Percentiles rank a stretch among this genome's conserved stretches.
Conservation (phyloP, 2,797 vertebrate genomes). For the Trichosurus vulpecula region DNA sequence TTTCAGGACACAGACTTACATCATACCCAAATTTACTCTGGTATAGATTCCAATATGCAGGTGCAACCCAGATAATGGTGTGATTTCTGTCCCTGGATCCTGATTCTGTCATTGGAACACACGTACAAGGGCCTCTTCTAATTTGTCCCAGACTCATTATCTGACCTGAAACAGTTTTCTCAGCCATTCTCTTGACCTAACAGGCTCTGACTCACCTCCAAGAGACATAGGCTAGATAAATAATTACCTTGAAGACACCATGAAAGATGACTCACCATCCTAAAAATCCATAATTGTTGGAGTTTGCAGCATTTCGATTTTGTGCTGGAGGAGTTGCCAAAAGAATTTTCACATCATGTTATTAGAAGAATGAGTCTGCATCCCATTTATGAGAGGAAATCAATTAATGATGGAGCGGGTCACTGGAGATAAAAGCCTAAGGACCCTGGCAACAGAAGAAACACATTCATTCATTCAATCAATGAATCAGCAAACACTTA, state of each 20-base stretch:
- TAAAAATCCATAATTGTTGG: constrained; percentile 81
- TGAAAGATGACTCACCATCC: constrained; percentile 78
- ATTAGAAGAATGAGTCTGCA: constrained; percentile 65
- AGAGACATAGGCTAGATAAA: constrained; percentile 74
- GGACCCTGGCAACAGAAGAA: not conserved
- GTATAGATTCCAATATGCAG: constrained; percentile 17
- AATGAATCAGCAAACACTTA: not conserved
- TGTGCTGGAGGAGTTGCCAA: constrained; percentile 77
- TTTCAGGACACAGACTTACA: constrained; percentile 21
- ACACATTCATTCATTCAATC: not conserved
- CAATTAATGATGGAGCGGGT: constrained; percentile 59
- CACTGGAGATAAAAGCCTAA: constrained; percentile 59
- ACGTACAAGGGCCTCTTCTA: constrained; percentile 50
- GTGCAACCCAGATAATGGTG: not conserved
- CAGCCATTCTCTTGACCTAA: constrained; percentile 68
- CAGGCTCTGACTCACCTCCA: constrained; percentile 71
- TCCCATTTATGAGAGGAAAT: constrained; percentile 53
- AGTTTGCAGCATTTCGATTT: constrained; percentile 80
- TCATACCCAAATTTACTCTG: constrained; percentile 29
- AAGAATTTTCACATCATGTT: constrained; percentile 72
- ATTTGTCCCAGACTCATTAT: constrained; percentile 53
- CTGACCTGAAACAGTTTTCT: constrained; percentile 69
- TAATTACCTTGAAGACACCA: constrained; percentile 75
- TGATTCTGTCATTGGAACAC: constrained; percentile 50
- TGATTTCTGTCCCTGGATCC: constrained; percentile 33